Percentiles rank a stretch among this genome's conserved stretches.
Evolutionary conservation across 2,797 vertebrate genomes (phyloP).

Genomic region (Sus cebifrons): DNA sequence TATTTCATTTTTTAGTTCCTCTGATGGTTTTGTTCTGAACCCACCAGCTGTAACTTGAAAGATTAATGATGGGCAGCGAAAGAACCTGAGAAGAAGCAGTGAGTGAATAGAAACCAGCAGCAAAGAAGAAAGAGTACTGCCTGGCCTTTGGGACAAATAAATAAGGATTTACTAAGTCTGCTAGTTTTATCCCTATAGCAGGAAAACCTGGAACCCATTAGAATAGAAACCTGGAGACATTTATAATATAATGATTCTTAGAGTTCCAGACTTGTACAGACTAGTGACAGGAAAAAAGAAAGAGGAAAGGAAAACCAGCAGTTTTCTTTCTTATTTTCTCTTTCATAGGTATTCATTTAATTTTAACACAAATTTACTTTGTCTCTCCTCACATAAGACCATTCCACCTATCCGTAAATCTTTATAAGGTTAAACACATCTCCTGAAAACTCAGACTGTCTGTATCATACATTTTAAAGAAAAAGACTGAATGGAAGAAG

Average conservation of each 20-base stretch:
- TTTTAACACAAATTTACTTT: constrained; percentile 73
- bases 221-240: constrained; percentile 74
- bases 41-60: constrained; percentile 82
- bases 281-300: constrained; percentile 56
- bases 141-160: constrained; percentile 81
- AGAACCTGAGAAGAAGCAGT: constrained; percentile 73
- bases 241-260: constrained; percentile 73
- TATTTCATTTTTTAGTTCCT: constrained; percentile 83
- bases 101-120: constrained; percentile 76
- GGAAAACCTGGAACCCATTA: constrained; percentile 83
- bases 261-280: constrained; percentile 56
- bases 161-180: constrained; percentile 82
- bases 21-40: constrained; percentile 83
- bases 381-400: constrained; percentile 61
- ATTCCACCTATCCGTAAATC: constrained; percentile 50
- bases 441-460: constrained; percentile 62
- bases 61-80: constrained; percentile 82
- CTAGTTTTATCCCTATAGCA: constrained; percentile 65
- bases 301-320: constrained; percentile 45
- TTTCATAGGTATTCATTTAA: constrained; percentile 81
- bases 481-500: constrained; percentile 76
- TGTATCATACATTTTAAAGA: constrained; percentile 68
- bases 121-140: constrained; percentile 69
- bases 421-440: constrained; percentile 81
- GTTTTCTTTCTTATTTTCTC: constrained; percentile 77